Conservation (phyloP, 2,797 vertebrate species). For the Morus bassanus region DNA sequence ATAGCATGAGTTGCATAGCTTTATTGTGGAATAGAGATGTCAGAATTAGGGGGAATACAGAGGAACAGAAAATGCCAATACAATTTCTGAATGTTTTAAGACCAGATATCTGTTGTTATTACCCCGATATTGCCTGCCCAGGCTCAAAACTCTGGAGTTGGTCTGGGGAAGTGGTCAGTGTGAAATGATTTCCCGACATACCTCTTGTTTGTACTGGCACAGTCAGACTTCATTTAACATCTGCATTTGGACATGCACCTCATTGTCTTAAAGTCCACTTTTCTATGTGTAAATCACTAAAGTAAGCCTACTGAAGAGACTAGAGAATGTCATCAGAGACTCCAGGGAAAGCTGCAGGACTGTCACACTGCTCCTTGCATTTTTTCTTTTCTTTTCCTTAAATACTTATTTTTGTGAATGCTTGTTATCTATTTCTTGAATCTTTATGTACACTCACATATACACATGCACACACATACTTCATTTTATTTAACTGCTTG, state of each 20-base stretch:
- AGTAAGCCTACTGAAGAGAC: background rate
- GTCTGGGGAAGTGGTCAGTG: background rate
- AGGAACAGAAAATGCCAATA: background rate
- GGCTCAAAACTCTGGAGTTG: background rate
- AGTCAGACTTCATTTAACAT: background rate
- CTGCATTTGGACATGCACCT: background rate
- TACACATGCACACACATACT: rapidly evolving
- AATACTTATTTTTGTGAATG: background rate
- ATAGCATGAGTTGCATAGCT: background rate
- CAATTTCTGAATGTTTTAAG: background rate
- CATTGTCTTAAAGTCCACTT: background rate
- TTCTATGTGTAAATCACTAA: background rate
- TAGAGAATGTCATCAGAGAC: background rate
- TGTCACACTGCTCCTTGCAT: background rate
- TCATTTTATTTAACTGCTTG: background rate
- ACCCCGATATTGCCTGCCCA: background rate
- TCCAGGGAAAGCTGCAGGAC: background rate
- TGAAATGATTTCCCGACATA: background rate
- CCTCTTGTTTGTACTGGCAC: background rate
- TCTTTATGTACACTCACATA: background rate
- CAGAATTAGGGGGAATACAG: rapidly evolving
- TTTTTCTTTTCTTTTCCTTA: background rate
- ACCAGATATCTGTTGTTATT: background rate
- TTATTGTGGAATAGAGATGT: background rate
- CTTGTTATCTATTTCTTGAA: background rate